Evolutionary conservation across 1,140 invertebrate genomes (phyloP).

Genomic region (Microplitis demolitor): DNA sequence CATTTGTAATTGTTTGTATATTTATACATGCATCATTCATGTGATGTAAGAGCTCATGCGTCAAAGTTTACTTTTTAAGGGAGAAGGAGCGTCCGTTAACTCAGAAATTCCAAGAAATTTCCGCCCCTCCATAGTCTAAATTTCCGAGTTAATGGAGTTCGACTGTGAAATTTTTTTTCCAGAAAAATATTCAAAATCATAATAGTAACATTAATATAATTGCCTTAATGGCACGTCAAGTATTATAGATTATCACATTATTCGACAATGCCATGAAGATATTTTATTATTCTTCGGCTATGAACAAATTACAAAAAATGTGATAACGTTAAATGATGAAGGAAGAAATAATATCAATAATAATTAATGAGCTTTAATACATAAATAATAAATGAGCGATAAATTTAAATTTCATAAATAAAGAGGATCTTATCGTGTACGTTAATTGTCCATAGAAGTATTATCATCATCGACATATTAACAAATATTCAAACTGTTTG

Average conservation of each 20-base stretch:
- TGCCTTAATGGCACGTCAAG: background rate
- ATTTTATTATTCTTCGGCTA: background rate
- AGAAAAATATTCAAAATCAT: too few relatives aligned
- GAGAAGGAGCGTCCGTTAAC: too few relatives aligned
- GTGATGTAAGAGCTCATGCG: too few relatives aligned
- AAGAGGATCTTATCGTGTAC: conserved; percentile 8
- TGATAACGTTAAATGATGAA: background rate
- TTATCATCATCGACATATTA: conserved; percentile 7
- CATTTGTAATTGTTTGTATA: too few relatives aligned
- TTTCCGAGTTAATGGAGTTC: too few relatives aligned
- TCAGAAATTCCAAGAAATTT: too few relatives aligned
- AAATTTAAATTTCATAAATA: background rate
- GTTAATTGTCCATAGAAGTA: conserved; percentile 8
- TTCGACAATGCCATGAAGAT: conserved; percentile 4
- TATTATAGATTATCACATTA: conserved; percentile 23
- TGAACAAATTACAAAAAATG: background rate
- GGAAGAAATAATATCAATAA: background rate
- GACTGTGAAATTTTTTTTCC: too few relatives aligned
- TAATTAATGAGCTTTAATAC: background rate
- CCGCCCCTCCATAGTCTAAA: too few relatives aligned
- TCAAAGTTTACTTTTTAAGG: too few relatives aligned
- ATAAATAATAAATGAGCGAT: background rate
- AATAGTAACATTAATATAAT: background rate
- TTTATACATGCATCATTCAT: too few relatives aligned
- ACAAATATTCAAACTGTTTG: conserved; percentile 24